phyloP scores from a whole-genome alignment of 2,113 vertebrate species.

The Bufo bufo region DNA sequence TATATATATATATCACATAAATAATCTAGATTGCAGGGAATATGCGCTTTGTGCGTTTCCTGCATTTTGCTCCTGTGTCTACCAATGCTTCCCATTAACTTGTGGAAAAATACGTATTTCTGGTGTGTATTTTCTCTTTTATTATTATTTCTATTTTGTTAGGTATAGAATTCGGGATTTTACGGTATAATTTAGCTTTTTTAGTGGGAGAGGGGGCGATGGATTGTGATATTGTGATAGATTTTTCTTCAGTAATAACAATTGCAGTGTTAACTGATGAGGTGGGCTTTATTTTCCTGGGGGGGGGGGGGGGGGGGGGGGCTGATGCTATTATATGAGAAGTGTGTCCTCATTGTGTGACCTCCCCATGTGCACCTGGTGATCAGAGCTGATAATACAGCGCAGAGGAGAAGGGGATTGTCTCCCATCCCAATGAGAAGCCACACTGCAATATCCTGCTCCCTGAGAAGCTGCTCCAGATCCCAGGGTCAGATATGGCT shows the following conservation, averaged over 20 bases:
- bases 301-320: neutral
- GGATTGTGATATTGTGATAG: neutral
- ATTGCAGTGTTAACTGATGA: conserved; percentile 61
- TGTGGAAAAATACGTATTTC: neutral
- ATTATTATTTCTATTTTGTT: neutral
- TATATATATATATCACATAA: neutral
- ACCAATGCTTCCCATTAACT: too few relatives aligned
- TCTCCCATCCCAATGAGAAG: neutral
- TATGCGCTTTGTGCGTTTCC: neutral
- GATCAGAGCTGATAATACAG: conserved; percentile 71
- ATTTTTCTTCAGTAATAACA: conserved; percentile 7
- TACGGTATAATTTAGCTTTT: neutral
- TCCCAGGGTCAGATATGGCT: conserved; percentile 20
- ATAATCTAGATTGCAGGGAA: neutral
- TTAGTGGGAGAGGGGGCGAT: neutral
- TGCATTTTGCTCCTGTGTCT: neutral
- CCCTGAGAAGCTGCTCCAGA: neutral
- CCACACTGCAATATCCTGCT: conserved; percentile 45
- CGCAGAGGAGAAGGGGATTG: neutral
- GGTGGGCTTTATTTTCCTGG: conserved; percentile 62
- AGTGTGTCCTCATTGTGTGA: conserved; percentile 64
- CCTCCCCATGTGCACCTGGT: conserved; percentile 75
- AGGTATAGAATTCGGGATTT: neutral
- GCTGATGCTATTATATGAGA: conserved; percentile 55
- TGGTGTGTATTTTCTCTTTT: neutral